Base-by-base conservation (phyloP, 2,113 vertebrate genomes). In the Paedocypris sp. region DNA sequence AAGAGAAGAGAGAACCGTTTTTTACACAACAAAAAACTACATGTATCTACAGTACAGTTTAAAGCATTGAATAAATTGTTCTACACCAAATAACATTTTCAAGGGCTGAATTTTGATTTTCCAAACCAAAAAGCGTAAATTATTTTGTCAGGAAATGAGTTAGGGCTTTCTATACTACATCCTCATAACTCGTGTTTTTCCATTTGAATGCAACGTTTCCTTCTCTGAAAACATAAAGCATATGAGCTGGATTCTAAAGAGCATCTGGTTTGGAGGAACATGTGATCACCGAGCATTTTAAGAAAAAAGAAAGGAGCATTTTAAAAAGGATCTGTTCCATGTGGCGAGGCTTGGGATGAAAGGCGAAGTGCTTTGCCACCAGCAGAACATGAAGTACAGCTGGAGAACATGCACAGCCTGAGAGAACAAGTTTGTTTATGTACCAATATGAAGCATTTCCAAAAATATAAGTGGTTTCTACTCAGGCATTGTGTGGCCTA, bases 401-500 rank as follows among this genome's bases (percentile, higher is more conserved):
- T 46, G 38, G n/a, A 53, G 25, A 63, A 28, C 13, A 33, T 23
- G n/a, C 52, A 20, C 36, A 64, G 22, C 22, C 67, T 77, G 72
- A 45, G 64, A 76, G 69, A 51, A 56, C 52, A 20, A 36, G 12
- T 5, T 23, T 73, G 72, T 77, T 79, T 74, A 72, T 68, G 23
- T 47, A 69, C 70, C 48, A 36, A 38, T 28, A 60, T 74, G 73
- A 79, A 74, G 57, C 63, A 43, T 64, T 43, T 69, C 62, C 48
- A 64, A 4, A 71, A 74, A 72, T 63, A 74, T 35, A 20, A 47
- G 41, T 62, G 50, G 58, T 53, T 59, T 46, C 39, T 32, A 3
- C 15, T 49, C 47, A 60, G 53, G 42, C 70, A 77, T 77, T 80
- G 76, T 79, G 31, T 58, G 51, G 19, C 46, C 60, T 58, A 71